These are phyloP conservation scores for Melitaea athalia DNA, from an alignment of 2,888 invertebrate genomes.

Conservation along the genomic window DNA sequence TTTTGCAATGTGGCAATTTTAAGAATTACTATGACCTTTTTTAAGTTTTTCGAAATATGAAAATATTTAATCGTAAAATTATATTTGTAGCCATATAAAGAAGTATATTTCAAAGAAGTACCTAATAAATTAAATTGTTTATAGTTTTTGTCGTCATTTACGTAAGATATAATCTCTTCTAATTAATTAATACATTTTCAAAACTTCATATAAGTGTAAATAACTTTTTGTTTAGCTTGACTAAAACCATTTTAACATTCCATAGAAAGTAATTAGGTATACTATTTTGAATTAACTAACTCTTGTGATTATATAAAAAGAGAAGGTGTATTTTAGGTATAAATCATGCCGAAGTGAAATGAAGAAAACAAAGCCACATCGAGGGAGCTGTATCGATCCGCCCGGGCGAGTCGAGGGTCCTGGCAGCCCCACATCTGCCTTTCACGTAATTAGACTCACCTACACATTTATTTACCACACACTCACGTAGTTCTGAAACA, in stretches of 20 bases:
- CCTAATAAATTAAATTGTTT: too few species aligned
- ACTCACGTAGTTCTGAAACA: neutral
- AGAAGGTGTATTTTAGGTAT: neutral
- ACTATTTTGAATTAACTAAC: too few species aligned
- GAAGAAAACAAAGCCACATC: conserved; percentile 30
- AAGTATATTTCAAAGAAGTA: too few species aligned
- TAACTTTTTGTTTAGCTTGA: too few species aligned
- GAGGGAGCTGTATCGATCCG: conserved; percentile 66
- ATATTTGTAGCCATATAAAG: too few species aligned
- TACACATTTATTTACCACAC: conserved; percentile 20
- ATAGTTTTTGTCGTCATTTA: too few species aligned
- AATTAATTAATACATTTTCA: too few species aligned
- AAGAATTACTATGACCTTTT: neutral
- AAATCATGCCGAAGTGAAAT: conserved; percentile 17
- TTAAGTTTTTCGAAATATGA: neutral
- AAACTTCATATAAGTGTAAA: too few species aligned
- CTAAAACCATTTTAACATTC: too few species aligned
- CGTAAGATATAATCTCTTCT: too few species aligned
- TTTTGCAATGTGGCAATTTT: conserved; percentile 9
- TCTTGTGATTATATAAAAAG: neutral
- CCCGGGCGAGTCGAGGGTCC: conserved; percentile 53
- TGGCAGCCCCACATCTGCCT: conserved; percentile 39
- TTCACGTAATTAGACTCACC: conserved; percentile 35
- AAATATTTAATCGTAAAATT: neutral
- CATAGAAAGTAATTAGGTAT: too few species aligned